These are phyloP conservation scores for Achatina immaculata DNA, from an alignment of 1,140 invertebrate genomes.

Conservation along the genomic window DNA sequence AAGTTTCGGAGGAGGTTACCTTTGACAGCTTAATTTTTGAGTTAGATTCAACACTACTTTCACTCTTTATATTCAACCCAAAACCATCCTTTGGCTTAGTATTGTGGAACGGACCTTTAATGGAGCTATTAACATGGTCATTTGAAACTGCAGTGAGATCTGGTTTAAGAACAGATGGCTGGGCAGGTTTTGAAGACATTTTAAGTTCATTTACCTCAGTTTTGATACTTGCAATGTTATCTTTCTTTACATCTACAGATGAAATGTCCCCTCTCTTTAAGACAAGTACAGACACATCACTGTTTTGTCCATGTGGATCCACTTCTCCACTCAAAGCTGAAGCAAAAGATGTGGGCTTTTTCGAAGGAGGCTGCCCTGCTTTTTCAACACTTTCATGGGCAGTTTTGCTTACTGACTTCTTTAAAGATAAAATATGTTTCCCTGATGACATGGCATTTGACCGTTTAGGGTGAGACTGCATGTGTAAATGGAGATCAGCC, in stretches of 20 bases:
- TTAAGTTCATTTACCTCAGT: neutral
- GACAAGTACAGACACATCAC: neutral
- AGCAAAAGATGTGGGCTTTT: slow-evolving; percentile 21
- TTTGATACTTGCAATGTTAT: neutral
- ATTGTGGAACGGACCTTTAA: neutral
- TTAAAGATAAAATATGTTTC: neutral
- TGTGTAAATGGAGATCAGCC: slow-evolving; percentile 13
- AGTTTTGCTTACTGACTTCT: neutral
- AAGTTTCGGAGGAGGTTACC: neutral
- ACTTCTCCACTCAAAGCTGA: slow-evolving; percentile 18
- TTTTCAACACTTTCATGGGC: neutral
- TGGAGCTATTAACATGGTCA: neutral
- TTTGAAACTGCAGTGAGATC: neutral
- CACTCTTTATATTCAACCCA: too few relatives aligned
- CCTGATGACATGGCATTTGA: neutral
- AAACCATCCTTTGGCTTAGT: too few relatives aligned
- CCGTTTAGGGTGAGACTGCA: slow-evolving; percentile 33
- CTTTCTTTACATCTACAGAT: neutral
- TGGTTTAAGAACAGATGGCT: neutral
- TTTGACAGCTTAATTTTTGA: neutral
- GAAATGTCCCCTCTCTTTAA: neutral
- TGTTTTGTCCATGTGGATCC: neutral
- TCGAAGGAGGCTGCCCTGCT: neutral
- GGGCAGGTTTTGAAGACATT: neutral
- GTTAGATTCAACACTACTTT: neutral